Conservation (phyloP, 2,797 vertebrate genomes). For the Basileuterus tristriatus region DNA sequence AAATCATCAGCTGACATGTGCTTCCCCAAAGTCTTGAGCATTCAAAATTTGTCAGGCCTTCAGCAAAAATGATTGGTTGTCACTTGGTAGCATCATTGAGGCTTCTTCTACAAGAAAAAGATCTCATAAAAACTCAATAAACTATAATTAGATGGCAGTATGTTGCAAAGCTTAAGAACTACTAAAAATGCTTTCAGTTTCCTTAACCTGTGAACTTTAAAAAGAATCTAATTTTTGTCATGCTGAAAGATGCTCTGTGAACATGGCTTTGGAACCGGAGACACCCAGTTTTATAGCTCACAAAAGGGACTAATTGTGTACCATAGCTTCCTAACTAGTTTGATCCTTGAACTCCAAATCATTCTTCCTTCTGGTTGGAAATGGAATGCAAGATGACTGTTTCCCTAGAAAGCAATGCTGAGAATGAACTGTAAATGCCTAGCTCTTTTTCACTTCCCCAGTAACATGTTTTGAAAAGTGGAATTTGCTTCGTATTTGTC, state of each 20-base stretch:
- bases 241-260: constrained; percentile 34
- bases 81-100: neutral
- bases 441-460: neutral
- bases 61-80: neutral
- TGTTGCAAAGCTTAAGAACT: neutral
- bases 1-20: neutral
- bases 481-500: neutral
- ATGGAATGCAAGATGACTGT: constrained; percentile 54
- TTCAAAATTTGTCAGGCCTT: neutral
- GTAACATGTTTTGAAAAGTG: neutral
- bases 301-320: constrained; percentile 53
- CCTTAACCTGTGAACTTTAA: neutral
- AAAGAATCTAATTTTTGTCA: constrained; percentile 25
- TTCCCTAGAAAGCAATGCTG: constrained; percentile 63
- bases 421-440: constrained; percentile 26
- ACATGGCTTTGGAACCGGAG: constrained; percentile 3
- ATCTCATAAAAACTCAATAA: neutral
- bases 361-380: constrained; percentile 63
- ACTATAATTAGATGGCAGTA: neutral
- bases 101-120: neutral
- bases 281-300: constrained; percentile 53
- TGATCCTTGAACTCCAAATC: constrained; percentile 66
- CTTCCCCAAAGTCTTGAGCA: neutral
- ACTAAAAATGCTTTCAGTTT: constrained; percentile 39
- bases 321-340: constrained; percentile 61